Conservation (phyloP, 2,113 vertebrate species). For the Silurus asotus region DNA sequence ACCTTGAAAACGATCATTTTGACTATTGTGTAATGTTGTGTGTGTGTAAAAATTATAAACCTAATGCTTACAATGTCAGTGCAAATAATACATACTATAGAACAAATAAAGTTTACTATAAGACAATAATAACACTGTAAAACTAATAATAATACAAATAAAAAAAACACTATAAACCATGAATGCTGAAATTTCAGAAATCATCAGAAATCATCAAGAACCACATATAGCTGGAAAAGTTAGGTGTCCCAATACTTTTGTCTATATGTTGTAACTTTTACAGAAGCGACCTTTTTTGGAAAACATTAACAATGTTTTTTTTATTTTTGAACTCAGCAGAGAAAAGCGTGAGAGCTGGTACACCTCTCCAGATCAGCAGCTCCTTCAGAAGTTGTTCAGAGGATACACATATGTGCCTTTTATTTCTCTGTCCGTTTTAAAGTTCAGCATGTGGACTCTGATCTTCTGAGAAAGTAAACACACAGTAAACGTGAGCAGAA, state of each 20-base stretch:
- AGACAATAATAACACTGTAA: too few species aligned
- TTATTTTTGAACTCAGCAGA: not conserved
- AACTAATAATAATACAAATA: too few species aligned
- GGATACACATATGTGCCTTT: not conserved
- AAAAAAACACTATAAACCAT: not conserved
- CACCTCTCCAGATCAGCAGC: slow-evolving; percentile 20
- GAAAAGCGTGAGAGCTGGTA: not conserved
- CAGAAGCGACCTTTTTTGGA: not conserved
- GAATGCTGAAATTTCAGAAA: not conserved
- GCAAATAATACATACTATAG: too few species aligned
- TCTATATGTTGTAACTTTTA: not conserved
- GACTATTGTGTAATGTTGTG: not conserved
- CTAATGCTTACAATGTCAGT: not conserved
- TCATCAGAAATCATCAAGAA: not conserved
- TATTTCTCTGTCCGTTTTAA: not conserved
- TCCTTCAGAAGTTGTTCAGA: slow-evolving; percentile 43
- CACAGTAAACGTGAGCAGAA: not conserved
- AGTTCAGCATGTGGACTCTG: slow-evolving; percentile 6
- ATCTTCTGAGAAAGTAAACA: slow-evolving; percentile 39
- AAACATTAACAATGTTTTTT: not conserved
- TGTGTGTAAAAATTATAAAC: not conserved
- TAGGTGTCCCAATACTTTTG: too few species aligned
- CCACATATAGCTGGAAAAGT: too few species aligned
- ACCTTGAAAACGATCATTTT: too few species aligned
- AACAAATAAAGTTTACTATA: too few species aligned